Evolutionary conservation across 1,140 invertebrate species (phyloP).

Genomic region (Phortica variegata): DNA sequence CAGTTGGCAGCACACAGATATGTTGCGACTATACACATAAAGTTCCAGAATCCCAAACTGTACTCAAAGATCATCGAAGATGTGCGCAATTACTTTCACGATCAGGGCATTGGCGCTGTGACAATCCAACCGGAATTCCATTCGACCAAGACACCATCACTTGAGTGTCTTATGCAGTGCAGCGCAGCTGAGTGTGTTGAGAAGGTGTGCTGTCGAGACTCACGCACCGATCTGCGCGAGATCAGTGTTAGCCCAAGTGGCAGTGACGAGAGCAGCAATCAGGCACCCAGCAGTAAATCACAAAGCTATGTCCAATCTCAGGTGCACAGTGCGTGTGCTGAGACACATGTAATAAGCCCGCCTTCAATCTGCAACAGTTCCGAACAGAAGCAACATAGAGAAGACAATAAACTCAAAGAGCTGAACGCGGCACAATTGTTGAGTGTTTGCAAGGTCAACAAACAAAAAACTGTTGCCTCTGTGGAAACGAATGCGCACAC

Average conservation of each 20-base stretch:
- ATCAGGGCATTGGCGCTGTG: constrained; percentile 73
- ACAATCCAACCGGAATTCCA: constrained; percentile 80
- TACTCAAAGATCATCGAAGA: constrained; percentile 62
- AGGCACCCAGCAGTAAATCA: too few species aligned
- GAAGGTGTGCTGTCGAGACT: constrained; percentile 49
- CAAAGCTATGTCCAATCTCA: too few species aligned
- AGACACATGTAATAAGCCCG: too few species aligned
- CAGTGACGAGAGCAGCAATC: constrained; percentile 15
- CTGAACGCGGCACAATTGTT: constrained; percentile 26
- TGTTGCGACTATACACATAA: constrained; percentile 73
- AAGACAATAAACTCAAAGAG: constrained; percentile 37
- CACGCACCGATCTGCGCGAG: constrained; percentile 40
- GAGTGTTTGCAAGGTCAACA: not conserved
- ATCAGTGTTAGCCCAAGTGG: constrained; percentile 30
- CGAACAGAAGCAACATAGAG: too few species aligned
- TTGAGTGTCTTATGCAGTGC: constrained; percentile 50
- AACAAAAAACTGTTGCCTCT: too few species aligned
- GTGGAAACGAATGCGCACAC: too few species aligned
- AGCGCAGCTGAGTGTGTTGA: constrained; percentile 40
- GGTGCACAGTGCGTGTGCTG: too few species aligned
- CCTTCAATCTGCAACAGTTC: too few species aligned
- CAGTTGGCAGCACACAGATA: constrained; percentile 70
- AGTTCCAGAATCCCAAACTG: constrained; percentile 65
- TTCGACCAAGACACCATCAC: constrained; percentile 34
- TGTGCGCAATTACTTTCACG: constrained; percentile 68